Base-by-base conservation (phyloP, 1,140 invertebrate genomes). In the Apis laboriosa region DNA sequence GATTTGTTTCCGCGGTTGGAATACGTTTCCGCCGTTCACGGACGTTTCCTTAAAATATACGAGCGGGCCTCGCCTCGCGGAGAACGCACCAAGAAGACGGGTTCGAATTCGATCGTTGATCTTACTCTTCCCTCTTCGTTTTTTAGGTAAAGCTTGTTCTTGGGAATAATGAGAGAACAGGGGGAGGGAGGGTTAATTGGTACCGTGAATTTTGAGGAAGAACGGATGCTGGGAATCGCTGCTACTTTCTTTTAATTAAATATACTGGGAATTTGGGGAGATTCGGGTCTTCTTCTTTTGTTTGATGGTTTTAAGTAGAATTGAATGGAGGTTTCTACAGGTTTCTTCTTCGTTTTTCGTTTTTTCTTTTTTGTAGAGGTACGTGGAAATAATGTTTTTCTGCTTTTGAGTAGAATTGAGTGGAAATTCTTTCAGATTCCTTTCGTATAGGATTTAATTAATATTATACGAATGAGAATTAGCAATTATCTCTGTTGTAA, bases 1-100 rank as follows among this genome's bases (percentile, higher is more conserved):
- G 81, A 87, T 87, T 87, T 86, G 86, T 87, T 83, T 68, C 58
- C 75, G 64, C 75, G 66, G 43, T 9, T 2, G 43, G 71, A 58
- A 70, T 71, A 75, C 80, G 73, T 80, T 84, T 77, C 81, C 66
- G 85, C 19, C 34, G 49, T 24, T 15, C 12, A 9, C 17, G 11
- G 8, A 49, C n/a, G 19, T 53, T 53, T 28, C 51, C 77, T 70
- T 60, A 19, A 60, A 78, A 78, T 60, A 28, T 60, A 56, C 53
- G 72, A 75, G 13, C 19, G 11, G 9, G 8, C 17, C 2, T n/a
- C 19, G 19, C 11, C 0, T 1, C 8, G n/a, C 67, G 51, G n/a
- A 28, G 56, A 60, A 60, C 72, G 55, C 8, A n/a, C 15, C 61
- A 34, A 43, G 72, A 34, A 43, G 72, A 60, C 56, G n/a, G 7